These are phyloP conservation scores for Anabacerthia variegaticeps DNA, from an alignment of 2,797 vertebrate genomes.

Conservation along the genomic window DNA sequence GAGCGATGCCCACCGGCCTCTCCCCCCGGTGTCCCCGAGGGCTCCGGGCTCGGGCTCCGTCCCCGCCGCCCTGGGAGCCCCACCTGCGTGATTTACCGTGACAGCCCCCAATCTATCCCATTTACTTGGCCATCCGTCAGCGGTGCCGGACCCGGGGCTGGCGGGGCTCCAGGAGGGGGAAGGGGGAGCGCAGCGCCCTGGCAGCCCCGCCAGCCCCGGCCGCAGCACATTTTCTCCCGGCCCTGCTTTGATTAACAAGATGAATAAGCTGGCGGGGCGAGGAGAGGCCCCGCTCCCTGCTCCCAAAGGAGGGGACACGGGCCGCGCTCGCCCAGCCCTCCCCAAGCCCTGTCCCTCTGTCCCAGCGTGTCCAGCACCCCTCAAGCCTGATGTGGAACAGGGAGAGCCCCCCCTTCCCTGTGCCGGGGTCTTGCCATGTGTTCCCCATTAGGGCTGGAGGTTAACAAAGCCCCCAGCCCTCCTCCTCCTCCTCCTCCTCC, in stretches of 20 bases:
- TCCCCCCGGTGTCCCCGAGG: background rate
- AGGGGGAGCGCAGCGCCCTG: background rate
- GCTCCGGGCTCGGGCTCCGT: background rate
- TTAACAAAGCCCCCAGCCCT: background rate
- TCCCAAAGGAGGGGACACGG: background rate
- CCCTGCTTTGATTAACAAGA: conserved; percentile 33
- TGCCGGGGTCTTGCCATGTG: conserved; percentile 45
- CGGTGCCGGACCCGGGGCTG: background rate
- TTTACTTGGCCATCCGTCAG: conserved; percentile 1
- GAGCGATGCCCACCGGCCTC: background rate
- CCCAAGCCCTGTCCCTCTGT: background rate
- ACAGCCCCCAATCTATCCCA: background rate
- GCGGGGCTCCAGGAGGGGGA: background rate
- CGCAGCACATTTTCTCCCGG: background rate
- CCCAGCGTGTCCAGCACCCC: background rate
- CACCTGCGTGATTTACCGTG: conserved; percentile 11
- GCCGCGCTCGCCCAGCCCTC: background rate
- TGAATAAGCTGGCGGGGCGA: background rate
- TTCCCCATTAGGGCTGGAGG: conserved; percentile 64
- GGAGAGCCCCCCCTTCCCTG: background rate
- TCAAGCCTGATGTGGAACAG: accelerated
- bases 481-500: background rate
- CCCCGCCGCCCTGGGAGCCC: background rate
- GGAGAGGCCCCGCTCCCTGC: background rate
- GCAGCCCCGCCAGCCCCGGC: background rate